Evolutionary conservation across 2,797 vertebrate genomes (phyloP).

Genomic region (Acrossocheilus wenchowensis): DNA sequence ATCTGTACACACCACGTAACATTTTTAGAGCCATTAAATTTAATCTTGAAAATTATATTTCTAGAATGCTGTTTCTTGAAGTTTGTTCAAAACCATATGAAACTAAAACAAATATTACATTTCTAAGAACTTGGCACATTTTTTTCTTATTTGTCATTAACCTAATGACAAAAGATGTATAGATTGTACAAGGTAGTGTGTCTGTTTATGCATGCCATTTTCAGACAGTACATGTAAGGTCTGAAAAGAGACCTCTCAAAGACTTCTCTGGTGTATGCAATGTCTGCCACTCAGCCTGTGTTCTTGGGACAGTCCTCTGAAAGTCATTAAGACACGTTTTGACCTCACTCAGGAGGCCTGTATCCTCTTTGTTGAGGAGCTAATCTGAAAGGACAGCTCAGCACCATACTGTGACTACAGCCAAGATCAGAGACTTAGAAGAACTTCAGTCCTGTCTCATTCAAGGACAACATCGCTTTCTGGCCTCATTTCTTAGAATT

Average conservation of each 20-base stretch:
- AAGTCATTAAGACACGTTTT: slow-evolving; percentile 28
- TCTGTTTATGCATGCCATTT: neutral
- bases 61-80: too few species aligned
- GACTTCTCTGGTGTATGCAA: slow-evolving; percentile 54
- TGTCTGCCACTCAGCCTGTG: neutral
- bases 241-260: slow-evolving; percentile 54
- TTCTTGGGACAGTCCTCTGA: slow-evolving; percentile 9
- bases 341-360: slow-evolving; percentile 14
- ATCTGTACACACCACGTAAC: too few species aligned
- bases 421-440: slow-evolving; percentile 8
- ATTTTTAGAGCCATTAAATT: too few species aligned
- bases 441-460: slow-evolving; percentile 16
- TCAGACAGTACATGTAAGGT: neutral
- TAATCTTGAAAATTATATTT: too few species aligned
- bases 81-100: too few species aligned
- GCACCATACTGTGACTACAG: slow-evolving; percentile 12
- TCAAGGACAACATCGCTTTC: slow-evolving; percentile 6
- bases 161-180: neutral
- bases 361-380: slow-evolving; percentile 24
- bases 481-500: slow-evolving; percentile 19
- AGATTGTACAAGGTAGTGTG: neutral
- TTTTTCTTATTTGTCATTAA: neutral
- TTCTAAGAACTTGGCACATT: neutral
- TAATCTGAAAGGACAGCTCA: slow-evolving; percentile 41
- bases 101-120: neutral